phyloP scores from a whole-genome alignment of 2,113 vertebrate genomes.

The Melanerpes formicivorus region DNA sequence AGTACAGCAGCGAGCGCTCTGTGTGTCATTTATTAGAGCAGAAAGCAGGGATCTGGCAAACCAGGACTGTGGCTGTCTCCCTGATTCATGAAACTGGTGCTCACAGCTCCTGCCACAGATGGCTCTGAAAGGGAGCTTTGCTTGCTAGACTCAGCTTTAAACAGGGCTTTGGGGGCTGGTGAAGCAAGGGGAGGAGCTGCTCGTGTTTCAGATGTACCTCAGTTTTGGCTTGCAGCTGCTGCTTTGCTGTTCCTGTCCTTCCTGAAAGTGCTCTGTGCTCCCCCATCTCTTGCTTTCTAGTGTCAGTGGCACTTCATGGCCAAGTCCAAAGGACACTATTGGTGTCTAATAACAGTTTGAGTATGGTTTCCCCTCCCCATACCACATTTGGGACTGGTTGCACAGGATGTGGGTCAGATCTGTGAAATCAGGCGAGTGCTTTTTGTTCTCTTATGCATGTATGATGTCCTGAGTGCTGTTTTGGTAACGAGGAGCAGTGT shows the following conservation, averaged over 20 bases:
- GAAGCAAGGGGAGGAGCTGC: constrained; percentile 6
- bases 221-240: neutral
- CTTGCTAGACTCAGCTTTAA: constrained; percentile 31
- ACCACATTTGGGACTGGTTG: neutral
- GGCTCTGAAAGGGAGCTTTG: constrained; percentile 18
- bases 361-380: neutral
- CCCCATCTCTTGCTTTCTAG: neutral
- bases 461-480: neutral
- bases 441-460: neutral
- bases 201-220: neutral
- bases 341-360: neutral
- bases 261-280: neutral
- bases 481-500: neutral
- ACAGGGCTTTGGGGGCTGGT: neutral
- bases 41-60: constrained; percentile 9
- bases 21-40: constrained; percentile 2
- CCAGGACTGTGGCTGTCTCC: neutral
- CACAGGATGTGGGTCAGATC: constrained; percentile 59
- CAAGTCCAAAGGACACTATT: neutral
- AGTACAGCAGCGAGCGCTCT: neutral
- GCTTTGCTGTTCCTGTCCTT: neutral
- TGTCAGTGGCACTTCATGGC: neutral
- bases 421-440: constrained; percentile 2
- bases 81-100: neutral
- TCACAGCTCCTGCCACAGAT: neutral